phyloP scores from a whole-genome alignment of 2,888 invertebrate genomes.

The Aethes cnicana region DNA sequence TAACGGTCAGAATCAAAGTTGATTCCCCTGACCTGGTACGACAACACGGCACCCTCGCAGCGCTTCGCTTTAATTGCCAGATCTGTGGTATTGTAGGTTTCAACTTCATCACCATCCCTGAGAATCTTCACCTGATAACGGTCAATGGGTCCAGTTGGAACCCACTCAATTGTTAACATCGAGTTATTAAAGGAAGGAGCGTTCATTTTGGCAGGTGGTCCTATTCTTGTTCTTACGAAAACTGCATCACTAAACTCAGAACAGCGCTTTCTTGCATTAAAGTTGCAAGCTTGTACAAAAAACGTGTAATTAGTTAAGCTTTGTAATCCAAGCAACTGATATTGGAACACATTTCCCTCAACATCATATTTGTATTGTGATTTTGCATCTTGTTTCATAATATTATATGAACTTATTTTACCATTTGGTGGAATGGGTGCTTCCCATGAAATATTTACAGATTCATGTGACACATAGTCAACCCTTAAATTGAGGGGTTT shows the following conservation, averaged over 20 bases:
- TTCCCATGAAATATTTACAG: constrained; percentile 85
- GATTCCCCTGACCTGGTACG: constrained; percentile 68
- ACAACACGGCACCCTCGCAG: constrained; percentile 64
- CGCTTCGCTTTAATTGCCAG: constrained; percentile 46
- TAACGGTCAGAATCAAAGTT: constrained; percentile 62
- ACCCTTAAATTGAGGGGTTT: constrained; percentile 84
- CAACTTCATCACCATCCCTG: constrained; percentile 53
- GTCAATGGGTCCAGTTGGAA: constrained; percentile 80
- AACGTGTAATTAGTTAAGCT: constrained; percentile 87
- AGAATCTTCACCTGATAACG: constrained; percentile 79
- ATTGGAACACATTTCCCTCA: constrained; percentile 5
- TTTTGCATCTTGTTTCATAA: constrained; percentile 46
- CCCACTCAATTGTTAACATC: constrained; percentile 73
- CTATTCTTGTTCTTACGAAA: constrained; percentile 83
- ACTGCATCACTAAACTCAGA: constrained; percentile 79
- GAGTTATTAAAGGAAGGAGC: constrained; percentile 53
- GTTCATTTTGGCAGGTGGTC: constrained; percentile 75
- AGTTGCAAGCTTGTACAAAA: constrained; percentile 86
- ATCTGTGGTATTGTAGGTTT: constrained; percentile 56
- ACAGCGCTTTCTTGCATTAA: constrained; percentile 78
- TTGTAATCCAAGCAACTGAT: constrained; percentile 54
- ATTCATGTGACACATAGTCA: constrained; percentile 83
- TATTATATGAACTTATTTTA: constrained; percentile 85
- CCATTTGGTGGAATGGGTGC: constrained; percentile 89
- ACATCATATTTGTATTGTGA: not conserved